A percentile compares a stretch with the other conserved stretches of the same genome.
phyloP scores from a whole-genome alignment of 2,113 vertebrate species.

The Anser cygnoides region DNA sequence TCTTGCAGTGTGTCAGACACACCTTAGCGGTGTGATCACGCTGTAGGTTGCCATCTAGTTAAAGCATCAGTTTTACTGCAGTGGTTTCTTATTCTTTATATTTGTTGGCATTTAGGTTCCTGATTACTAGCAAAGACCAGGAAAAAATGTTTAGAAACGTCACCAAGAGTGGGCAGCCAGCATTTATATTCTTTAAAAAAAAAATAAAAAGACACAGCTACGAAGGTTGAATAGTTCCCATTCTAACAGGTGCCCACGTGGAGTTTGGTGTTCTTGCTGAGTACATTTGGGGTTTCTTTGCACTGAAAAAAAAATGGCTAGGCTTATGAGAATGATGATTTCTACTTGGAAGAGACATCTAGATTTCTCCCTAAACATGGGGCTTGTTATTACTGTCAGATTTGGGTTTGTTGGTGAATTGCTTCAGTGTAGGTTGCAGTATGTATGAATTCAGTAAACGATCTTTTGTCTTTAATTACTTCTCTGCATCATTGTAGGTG shows the following conservation, averaged over 20 bases:
- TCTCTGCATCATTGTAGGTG: slow-evolving; percentile 76
- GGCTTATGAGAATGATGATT: background rate
- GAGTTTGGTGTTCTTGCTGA: background rate
- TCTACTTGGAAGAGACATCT: background rate
- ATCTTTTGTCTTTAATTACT: background rate
- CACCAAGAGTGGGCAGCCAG: background rate
- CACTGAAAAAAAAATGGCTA: background rate
- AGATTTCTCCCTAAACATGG: background rate
- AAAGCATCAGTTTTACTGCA: background rate
- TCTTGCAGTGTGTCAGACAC: background rate
- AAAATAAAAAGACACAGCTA: no score
- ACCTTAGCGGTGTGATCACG: background rate
- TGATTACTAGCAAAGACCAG: background rate
- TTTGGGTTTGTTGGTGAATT: background rate
- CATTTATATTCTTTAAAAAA: background rate
- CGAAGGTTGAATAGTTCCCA: background rate
- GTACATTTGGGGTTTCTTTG: background rate
- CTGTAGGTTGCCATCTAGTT: background rate
- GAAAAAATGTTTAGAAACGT: background rate
- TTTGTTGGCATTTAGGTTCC: background rate
- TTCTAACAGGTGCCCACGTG: background rate
- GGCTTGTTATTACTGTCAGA: background rate
- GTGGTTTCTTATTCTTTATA: background rate
- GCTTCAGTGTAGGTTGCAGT: background rate
- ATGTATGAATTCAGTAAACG: background rate